These are phyloP conservation scores for Simalia tracyae DNA, from an alignment of 2,797 vertebrate genomes.

Conservation along the genomic window DNA sequence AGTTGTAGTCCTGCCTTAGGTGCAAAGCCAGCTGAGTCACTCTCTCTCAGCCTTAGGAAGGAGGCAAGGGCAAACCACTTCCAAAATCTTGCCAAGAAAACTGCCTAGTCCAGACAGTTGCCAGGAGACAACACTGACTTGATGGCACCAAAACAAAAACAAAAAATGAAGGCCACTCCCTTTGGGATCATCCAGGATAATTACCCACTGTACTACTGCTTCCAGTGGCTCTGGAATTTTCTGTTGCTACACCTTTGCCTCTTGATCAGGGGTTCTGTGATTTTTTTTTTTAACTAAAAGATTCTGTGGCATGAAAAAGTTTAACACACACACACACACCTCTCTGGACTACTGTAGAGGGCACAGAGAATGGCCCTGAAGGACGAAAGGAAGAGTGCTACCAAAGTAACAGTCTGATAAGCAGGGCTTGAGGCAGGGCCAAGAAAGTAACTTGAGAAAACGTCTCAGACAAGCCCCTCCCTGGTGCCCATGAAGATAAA, in stretches of 20 bases:
- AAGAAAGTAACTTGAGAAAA: neutral
- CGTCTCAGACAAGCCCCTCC: neutral
- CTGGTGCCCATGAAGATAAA: neutral
- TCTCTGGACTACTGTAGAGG: neutral
- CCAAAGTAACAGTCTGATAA: neutral
- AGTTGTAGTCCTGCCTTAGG: neutral
- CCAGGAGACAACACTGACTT: neutral
- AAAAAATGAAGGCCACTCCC: neutral
- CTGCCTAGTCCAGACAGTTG: neutral
- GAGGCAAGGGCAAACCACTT: neutral
- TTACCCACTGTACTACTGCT: neutral
- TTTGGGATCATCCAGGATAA: neutral
- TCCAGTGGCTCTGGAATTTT: neutral
- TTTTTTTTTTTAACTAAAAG: neutral
- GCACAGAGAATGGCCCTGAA: neutral
- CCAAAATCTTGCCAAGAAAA: neutral
- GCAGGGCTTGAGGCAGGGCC: neutral
- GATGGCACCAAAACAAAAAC: neutral
- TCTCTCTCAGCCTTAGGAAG: neutral
- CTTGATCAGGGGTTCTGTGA: neutral
- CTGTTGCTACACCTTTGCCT: neutral
- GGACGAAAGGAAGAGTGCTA: neutral
- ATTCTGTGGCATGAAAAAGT: neutral
- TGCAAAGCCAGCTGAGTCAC: neutral
- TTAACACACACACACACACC: neutral